Evolutionary conservation across 2,888 invertebrate species (phyloP), one percentile per base, ranked within the genome.

Genomic region (Rosalia funebris): DNA sequence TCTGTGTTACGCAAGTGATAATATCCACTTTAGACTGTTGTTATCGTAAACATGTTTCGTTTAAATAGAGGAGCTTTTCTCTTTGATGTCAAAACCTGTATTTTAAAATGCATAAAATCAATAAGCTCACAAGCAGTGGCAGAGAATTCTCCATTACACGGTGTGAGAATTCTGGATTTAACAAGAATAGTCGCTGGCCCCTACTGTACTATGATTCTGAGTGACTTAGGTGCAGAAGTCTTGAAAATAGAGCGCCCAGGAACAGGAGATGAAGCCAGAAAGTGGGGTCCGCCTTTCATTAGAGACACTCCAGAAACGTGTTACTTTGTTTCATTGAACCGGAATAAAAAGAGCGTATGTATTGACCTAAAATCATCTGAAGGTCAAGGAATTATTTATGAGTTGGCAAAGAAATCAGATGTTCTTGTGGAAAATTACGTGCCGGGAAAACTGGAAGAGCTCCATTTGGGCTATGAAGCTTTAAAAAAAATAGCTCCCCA

Each of bases 321-420:
- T 54, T 98, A 98, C 76, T 98, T 93, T 78, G 79, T 92, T 15
- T 85, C 91, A n/a, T 84, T 93, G 2, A 98, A 98, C 82, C 88
- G 98, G 60, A 98, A 97, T 78, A 98, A 98, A 82, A 92, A 92
- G 80, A 97, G 97, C 80, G 83, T 96, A 20, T 93, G 93, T 74
- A 83, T 98, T 48, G 89, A 98, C 82, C 82, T 98, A 31, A 95
- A 94, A 78, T 83, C 84, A 1, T 77, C 83, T 12, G 83, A 86
- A 75, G 93, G 95, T 65, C 79, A 78, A 65, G 71, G 84, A 42
- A 78, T 95, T 5, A 82, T 94, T 20, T 84, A 89, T 67, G 88
- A 93, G 67, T 81, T 98, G 67, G 91, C 90, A 0, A 82, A 81
- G 45, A 87, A 89, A 74, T 90, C 91, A 77, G 98, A 98, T 83